Base-by-base conservation (phyloP, 2,113 vertebrate species). In the Barbus barbus region DNA sequence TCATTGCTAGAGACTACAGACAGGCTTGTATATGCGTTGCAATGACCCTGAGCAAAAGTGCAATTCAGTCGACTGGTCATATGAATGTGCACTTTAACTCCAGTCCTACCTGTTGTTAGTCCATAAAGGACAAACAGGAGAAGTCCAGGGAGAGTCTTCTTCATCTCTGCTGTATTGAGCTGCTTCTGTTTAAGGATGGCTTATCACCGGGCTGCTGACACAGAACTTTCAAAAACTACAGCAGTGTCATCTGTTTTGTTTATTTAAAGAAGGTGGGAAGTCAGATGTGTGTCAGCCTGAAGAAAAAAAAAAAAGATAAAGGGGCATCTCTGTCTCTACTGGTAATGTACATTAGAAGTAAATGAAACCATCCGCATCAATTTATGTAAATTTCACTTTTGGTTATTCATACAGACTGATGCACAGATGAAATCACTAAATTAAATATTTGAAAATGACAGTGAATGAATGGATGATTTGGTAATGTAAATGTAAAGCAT, bases 261-360 rank as follows among this genome's bases (percentile, higher is more conserved):
- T 20, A 56, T 56, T 71, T 71, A 83, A 16, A 83, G 51, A 83
- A 56, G 78, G 12, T 38, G 2, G 26, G 61, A 33, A 9, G 63
- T 33, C 28, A 65, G 28, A 33, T 1, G 6, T 33, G 61, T 65
- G 28, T 6, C 26, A 65, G 1, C 63, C 63, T 65, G 28, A 51
- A 48, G 44, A n/a, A n/a, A n/a, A n/a, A n/a, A n/a, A n/a, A n/a
- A n/a, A n/a, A n/a, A n/a, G n/a, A n/a, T n/a, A n/a, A n/a, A n/a
- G n/a, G 1, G 31, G 31, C 31, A 51, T 16, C 14, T 51, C 14
- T 16, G 3, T 6, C 48, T 53, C 5, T 20, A 18, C 1, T 3
- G n/a, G 11, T 46, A 46, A 46, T 46, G 44, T 13, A 13, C 13
- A 46, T 53, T 51, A 51, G 5, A 14, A 4, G 46, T 14, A 48